A percentile compares a stretch with the other conserved stretches of the same genome.
Evolutionary conservation across 1,140 invertebrate species (phyloP).

Genomic region (Brachionus angularis): DNA sequence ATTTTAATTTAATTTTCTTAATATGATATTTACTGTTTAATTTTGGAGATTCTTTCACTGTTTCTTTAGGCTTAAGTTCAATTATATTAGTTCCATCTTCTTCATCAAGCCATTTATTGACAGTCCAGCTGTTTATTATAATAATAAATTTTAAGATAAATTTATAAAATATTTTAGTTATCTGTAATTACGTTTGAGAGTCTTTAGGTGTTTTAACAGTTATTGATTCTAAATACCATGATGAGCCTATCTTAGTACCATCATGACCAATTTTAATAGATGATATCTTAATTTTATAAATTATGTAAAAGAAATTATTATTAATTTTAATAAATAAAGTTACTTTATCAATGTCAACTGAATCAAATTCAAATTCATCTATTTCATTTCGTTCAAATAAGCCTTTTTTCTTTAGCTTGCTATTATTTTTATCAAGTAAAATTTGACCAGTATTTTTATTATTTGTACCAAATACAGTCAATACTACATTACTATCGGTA

Average conservation of each 20-base stretch:
- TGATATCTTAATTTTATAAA: not conserved
- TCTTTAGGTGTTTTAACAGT: not conserved
- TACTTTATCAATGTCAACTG: slow-evolving; percentile 55
- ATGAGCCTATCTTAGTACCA: not conserved
- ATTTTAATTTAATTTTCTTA: too few species aligned
- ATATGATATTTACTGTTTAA: too few species aligned
- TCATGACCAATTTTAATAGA: not conserved
- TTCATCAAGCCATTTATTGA: not conserved
- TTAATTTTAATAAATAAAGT: slow-evolving; percentile 55
- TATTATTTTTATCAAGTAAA: too few species aligned
- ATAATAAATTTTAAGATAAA: too few species aligned
- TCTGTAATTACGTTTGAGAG: not conserved
- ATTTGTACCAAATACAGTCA: slow-evolving; percentile 60
- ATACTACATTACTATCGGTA: slow-evolving; percentile 58
- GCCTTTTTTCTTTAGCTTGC: too few species aligned
- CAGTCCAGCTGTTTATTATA: too few species aligned
- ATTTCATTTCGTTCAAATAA: slow-evolving; percentile 56
- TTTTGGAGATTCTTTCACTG: too few species aligned
- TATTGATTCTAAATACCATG: not conserved
- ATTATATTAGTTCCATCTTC: not conserved
- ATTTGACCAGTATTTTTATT: too few species aligned
- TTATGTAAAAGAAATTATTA: not conserved
- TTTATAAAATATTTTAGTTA: too few species aligned
- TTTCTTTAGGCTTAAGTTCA: not conserved
- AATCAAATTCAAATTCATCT: slow-evolving; percentile 56